Evolutionary conservation across 2,113 vertebrate genomes (phyloP).

Genomic region (Onychostruthus taczanowskii): DNA sequence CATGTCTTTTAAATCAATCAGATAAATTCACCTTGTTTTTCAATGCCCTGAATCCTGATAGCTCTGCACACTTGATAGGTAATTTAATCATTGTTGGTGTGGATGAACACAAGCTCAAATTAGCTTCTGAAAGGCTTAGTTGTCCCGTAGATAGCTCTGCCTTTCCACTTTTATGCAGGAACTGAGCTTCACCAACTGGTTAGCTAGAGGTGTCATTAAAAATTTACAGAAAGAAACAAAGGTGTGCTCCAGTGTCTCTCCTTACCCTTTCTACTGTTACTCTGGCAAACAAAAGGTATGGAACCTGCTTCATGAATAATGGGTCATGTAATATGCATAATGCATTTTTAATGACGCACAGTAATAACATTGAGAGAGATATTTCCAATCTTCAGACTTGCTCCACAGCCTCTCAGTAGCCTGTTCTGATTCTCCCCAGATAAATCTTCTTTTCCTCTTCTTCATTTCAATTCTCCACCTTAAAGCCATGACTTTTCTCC

Average conservation of each 20-base stretch:
- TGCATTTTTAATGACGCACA: constrained; percentile 80
- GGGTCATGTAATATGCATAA: constrained; percentile 78
- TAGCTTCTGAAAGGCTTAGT: constrained; percentile 75
- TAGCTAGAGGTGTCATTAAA: constrained; percentile 84
- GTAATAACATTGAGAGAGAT: constrained; percentile 78
- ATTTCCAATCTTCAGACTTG: constrained; percentile 78
- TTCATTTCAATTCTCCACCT: background rate
- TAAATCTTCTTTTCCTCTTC: background rate
- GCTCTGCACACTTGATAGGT: constrained; percentile 79
- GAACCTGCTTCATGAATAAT: constrained; percentile 83
- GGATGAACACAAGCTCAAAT: constrained; percentile 76
- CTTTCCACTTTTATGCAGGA: constrained; percentile 80
- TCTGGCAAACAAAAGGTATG: constrained; percentile 77
- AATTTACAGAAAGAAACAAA: constrained; percentile 85
- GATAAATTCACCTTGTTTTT: constrained; percentile 79
- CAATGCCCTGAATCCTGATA: constrained; percentile 79
- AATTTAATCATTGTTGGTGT: constrained; percentile 77
- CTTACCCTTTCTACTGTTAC: constrained; percentile 84
- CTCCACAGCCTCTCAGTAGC: constrained; percentile 61
- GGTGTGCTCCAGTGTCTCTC: constrained; percentile 75
- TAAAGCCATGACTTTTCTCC: background rate
- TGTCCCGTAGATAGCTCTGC: constrained; percentile 73
- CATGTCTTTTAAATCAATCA: constrained; percentile 76
- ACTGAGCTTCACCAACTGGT: constrained; percentile 85
- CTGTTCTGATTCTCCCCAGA: constrained; percentile 75